phyloP scores from a whole-genome alignment of 2,113 vertebrate species.

The Triplophysa siluroides region DNA sequence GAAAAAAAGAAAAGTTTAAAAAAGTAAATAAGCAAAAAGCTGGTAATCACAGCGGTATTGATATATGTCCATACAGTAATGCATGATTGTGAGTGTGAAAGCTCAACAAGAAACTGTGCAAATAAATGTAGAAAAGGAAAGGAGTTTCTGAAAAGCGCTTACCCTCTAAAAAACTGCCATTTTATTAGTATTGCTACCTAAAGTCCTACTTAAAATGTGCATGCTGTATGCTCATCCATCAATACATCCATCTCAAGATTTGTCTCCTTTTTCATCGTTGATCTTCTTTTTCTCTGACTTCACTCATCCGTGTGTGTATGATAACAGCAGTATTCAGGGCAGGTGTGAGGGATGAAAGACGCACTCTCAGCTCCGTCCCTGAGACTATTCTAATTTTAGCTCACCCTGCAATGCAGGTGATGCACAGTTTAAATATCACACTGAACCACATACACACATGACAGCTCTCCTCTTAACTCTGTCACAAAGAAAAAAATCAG shows the following conservation, averaged over 20 bases:
- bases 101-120: too few relatives aligned
- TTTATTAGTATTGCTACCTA: too few relatives aligned
- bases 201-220: background rate
- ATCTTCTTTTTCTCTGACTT: constrained; percentile 2
- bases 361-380: constrained; percentile 50
- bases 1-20: too few relatives aligned
- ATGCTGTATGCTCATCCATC: background rate
- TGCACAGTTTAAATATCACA: constrained; percentile 20
- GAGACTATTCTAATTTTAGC: constrained; percentile 65
- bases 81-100: too few relatives aligned
- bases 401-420: constrained; percentile 66
- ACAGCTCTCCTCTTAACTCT: constrained; percentile 11
- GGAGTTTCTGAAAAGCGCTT: too few relatives aligned
- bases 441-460: constrained; percentile 13
- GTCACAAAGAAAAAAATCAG: background rate
- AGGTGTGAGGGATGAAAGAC: constrained; percentile 48
- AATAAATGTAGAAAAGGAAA: too few relatives aligned
- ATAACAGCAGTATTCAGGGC: constrained; percentile 37
- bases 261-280: constrained; percentile 14
- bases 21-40: too few relatives aligned
- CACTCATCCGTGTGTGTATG: background rate
- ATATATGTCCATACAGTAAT: too few relatives aligned
- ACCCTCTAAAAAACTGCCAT: too few relatives aligned
- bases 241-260: constrained; percentile 5
- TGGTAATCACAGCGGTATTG: too few relatives aligned